Conservation (phyloP, 2,113 vertebrate genomes). For the Cyprinodon variegatus region DNA sequence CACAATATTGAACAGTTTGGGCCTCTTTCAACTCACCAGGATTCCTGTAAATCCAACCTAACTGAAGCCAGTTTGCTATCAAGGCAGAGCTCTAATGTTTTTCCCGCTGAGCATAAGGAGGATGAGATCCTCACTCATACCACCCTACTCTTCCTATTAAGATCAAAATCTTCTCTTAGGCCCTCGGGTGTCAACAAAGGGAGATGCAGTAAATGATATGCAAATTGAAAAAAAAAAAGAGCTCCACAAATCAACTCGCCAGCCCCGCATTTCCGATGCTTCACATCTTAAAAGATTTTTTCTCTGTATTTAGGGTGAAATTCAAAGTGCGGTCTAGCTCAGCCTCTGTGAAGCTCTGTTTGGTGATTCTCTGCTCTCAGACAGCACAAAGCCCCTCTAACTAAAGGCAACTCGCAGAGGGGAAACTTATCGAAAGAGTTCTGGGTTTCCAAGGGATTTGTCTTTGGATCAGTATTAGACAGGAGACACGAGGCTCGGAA, state of each 20-base stretch:
- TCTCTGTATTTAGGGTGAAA: slow-evolving; percentile 74
- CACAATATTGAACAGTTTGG: slow-evolving; percentile 32
- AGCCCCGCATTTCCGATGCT: slow-evolving; percentile 71
- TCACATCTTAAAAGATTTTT: slow-evolving; percentile 72
- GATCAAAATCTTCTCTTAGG: slow-evolving; percentile 80
- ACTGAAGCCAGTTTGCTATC: slow-evolving; percentile 64
- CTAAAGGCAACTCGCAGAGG: slow-evolving; percentile 60
- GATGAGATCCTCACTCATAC: slow-evolving; percentile 75
- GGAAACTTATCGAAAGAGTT: slow-evolving; percentile 52
- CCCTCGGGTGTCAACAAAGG: slow-evolving; percentile 84
- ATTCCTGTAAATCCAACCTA: slow-evolving; percentile 53
- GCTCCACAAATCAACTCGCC: slow-evolving; percentile 75
- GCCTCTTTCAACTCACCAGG: slow-evolving; percentile 52
- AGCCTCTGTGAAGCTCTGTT: slow-evolving; percentile 56
- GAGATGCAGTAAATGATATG: slow-evolving; percentile 86
- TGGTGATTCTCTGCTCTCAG: slow-evolving; percentile 62
- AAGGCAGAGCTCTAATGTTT: slow-evolving; percentile 74
- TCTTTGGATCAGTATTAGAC: slow-evolving; percentile 58
- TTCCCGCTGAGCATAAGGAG: slow-evolving; percentile 72
- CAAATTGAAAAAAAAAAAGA: slow-evolving; percentile 76
- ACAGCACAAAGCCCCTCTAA: slow-evolving; percentile 70
- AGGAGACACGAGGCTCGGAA: slow-evolving; percentile 45
- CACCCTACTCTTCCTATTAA: slow-evolving; percentile 82
- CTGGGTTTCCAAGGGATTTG: slow-evolving; percentile 63
- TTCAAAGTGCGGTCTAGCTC: slow-evolving; percentile 69